Base-by-base conservation (phyloP, 2,113 vertebrate genomes). In the Epinephelus cyanopodus region DNA sequence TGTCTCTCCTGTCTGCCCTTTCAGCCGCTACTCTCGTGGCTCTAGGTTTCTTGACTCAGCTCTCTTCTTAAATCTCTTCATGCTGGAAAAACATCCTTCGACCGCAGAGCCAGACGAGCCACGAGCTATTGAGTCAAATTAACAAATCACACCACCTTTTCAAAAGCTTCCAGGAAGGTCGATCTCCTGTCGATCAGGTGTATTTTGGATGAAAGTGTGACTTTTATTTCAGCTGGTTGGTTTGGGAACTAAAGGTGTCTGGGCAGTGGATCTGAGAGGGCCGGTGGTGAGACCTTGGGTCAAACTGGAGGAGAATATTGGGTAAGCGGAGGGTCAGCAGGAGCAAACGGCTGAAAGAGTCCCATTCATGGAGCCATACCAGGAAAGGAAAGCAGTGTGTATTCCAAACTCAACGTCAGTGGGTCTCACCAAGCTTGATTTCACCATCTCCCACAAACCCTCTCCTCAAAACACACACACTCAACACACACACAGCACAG, bases 321-420 rank as follows among this genome's bases (percentile, higher is more conserved):
- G 81, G 83, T 86, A 87, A 90, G 89, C 42, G 75, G 65, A 69
- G 68, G 84, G 86, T 93, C 80, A 90, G 63, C 57, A 56, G 68
- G 81, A 81, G 73, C 74, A 42, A 50, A 65, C 17, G 50, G 21
- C 64, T 94, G 88, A 95, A 94, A 92, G 95, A 87, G 84, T 67
- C 65, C 66, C 79, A 92, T 95, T 95, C 93, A 95, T 88, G 8
- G 50, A 65, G 82, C 56, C 68, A 83, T 87, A 91, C 72, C 75
- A 90, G 85, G 65, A 81, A 90, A 81, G 84, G 71, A 89, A 92
- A 93, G 81, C 81, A 83, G 70, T 77, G 57, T 83, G 69, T 83
- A 81, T 84, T 90, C 86, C 92, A 91, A 91, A 64, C 68, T 57
- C 62, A 81, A 81, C 52, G 63, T 81, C 80, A 79, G 87, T 79